These are phyloP conservation scores for mouse (Mus musculus) DNA, from an alignment of 2,113 vertebrate species.

Conservation along the genomic window GRCm39 chrX:166842001-166842500, in stretches of 20 bases:
- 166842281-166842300: not conserved
- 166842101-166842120: not conserved
- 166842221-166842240: not conserved
- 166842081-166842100: not conserved
- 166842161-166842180: not conserved
- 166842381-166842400: not conserved
- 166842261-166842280: not conserved
- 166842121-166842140: not conserved
- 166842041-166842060: not conserved
- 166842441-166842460: not conserved
- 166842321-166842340: not conserved
- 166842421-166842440: not conserved
- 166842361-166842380: not conserved
- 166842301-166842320: not conserved
- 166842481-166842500: not conserved
- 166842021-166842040: not conserved
- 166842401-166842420: not conserved
- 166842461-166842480: not conserved
- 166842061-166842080: not conserved
- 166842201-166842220: not conserved
- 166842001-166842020: not conserved
- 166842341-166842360: not conserved
- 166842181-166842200: not conserved
- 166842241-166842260: not conserved
- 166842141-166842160: not conserved